Percentiles rank a stretch among this genome's conserved stretches.
phyloP scores from a whole-genome alignment of 2,797 vertebrate species.

The Rhinoraja longicauda region DNA sequence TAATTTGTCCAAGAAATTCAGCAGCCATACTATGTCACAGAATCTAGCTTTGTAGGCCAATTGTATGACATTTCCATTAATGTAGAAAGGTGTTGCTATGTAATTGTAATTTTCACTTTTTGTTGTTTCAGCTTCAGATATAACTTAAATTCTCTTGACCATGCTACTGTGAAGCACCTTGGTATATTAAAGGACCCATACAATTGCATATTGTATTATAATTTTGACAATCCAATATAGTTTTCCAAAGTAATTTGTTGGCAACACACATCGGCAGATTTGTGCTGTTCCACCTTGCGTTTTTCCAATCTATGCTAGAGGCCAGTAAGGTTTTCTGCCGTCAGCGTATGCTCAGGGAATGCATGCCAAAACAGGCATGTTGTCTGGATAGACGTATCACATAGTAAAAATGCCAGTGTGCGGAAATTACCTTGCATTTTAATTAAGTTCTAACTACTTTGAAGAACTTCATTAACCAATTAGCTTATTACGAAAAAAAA shows the following conservation, averaged over 20 bases:
- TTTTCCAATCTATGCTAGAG: not conserved
- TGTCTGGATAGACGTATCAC: not conserved
- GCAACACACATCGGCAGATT: not conserved
- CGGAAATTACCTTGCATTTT: not conserved
- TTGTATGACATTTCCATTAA: not conserved
- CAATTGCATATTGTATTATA: not conserved
- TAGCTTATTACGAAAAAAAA: not conserved
- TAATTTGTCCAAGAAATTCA: no score
- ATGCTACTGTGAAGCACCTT: not conserved
- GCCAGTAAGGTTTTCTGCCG: no score
- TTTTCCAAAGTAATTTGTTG: slow-evolving; percentile 2
- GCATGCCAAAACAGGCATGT: not conserved
- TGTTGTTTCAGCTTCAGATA: not conserved
- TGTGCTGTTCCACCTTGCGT: not conserved
- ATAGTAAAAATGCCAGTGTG: not conserved
- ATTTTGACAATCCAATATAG: not conserved
- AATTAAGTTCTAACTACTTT: not conserved
- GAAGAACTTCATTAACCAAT: not conserved
- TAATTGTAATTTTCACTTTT: not conserved
- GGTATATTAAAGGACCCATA: not conserved
- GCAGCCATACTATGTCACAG: no score
- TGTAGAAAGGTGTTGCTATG: not conserved
- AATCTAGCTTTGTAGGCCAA: not conserved
- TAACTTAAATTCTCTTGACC: not conserved
- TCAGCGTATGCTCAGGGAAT: not conserved